Base-by-base conservation (phyloP, 2,888 invertebrate genomes). In the Hoplodrina blanda region DNA sequence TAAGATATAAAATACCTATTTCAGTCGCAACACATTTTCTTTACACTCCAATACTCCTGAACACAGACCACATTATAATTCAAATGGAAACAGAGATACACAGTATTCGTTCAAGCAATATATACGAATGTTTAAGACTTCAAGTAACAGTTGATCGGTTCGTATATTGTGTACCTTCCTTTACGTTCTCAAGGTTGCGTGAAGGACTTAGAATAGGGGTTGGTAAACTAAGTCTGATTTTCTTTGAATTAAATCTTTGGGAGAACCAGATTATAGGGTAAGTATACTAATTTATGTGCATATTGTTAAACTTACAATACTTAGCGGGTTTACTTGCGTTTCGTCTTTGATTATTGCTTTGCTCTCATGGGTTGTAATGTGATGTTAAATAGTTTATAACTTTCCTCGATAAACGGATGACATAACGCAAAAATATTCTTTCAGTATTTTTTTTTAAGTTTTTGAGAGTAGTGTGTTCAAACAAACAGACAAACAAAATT, bases 61-160 rank as follows among this genome's bases (percentile, higher is more conserved):
- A 65, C 53, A 62, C 17, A 53, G 49, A 75, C 55, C 52, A 65
- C 56, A 75, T 65, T 68, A 74, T 73, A 69, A 75, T 59, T 59
- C 62, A 53, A 80, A 75, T 69, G 80, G 62, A 69, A 80, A 62
- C 33, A 59, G 41, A 73, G 62, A 80, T 74, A 75, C 53, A 57
- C 56, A 50, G 63, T 25, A 56, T 11, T 66, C 56, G 25, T 64
- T 74, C 62, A 54, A 20, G 50, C 50, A 59, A 64, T 44, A 41
- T 74, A 73, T 61, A 60, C 30, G 55, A 74, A 72, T 74, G 25
- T 59, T 62, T 13, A 20, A 64, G 53, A 59, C 54, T 57, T 55
- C 11, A 41, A 55, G 44, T 62, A 33, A 76, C 41, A 50, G 30
- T 17, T 62, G 72, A 66, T 70, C 37, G 37, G 15, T n/a, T 71